Base-by-base conservation (phyloP, 2,113 vertebrate species). In the Silurus glanis region DNA sequence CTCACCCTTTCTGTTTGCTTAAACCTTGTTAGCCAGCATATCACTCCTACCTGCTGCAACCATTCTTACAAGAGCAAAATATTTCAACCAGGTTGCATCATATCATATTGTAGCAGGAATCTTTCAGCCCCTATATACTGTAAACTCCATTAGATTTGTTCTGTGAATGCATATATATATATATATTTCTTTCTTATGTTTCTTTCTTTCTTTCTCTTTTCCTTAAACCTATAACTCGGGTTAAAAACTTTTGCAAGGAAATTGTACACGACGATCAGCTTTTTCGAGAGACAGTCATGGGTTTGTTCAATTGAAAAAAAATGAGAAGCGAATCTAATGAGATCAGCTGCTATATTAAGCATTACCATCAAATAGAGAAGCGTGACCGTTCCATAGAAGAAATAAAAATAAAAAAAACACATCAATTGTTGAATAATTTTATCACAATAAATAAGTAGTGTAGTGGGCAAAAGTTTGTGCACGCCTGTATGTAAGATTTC, bases 1-100 rank as follows among this genome's bases (percentile, higher is more conserved):
- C 12, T 12, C 9, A 47, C 49, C 45, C 45, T 6, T 23, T 51
- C 16, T 13, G 47, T 49, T 75, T 47, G 47, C 21, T 51, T 75
- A 51, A 51, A 51, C 12, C 47, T 51, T 5, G 1, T 75, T 75
- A 51, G 10, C 72, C 10, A 51, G 72, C 47, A n/a, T 21, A 51
- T 75, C 72, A 76, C 53, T 37, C 16, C 19, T 28, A 25, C 53
- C 53, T 79, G 76, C 55, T 17, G 53, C n/a, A 56, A 13, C 4
- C n/a, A 4, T 56, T 12, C 75, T 56, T 28, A 56, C 28, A 3
- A 37, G 76, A 79, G 7, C 53, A 21, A 79, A 17, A 58, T 79
- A 79, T 59, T 79, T 79, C 55, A n/a, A 79, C n/a, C 25, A 79
- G 25, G 53, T 79, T 79, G 76, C 53, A 37, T 79, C 76, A 79